These are phyloP conservation scores for Nerophis lumbriciformis DNA, from an alignment of 2,113 vertebrate species.

Conservation along the genomic window DNA sequence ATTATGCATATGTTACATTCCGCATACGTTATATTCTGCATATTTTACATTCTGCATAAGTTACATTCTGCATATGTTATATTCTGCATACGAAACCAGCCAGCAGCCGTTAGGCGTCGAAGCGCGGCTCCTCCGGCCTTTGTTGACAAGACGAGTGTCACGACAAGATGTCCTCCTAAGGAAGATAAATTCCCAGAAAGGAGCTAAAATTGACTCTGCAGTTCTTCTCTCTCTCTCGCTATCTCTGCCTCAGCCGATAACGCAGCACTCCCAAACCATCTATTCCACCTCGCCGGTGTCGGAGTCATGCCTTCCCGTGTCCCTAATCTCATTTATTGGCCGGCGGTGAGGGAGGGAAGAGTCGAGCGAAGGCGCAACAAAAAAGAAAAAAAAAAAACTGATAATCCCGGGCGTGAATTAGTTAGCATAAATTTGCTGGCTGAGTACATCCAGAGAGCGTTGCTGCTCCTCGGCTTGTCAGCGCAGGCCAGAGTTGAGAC, in stretches of 20 bases:
- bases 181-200: conserved; percentile 52
- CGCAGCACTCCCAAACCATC: conserved; percentile 20
- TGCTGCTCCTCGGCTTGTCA: conserved; percentile 4
- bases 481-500: conserved; percentile 19
- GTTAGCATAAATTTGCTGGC: conserved; percentile 45
- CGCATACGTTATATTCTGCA: no score
- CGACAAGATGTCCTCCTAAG: conserved; percentile 43
- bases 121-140: conserved; percentile 40
- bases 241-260: conserved; percentile 35
- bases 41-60: no score
- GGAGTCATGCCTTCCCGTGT: conserved; percentile 21
- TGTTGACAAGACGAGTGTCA: conserved; percentile 46
- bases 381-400: conserved; percentile 24
- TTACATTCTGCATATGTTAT: no score
- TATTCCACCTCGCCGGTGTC: conserved; percentile 13
- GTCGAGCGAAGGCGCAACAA: neutral
- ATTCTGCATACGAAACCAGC: no score
- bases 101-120: conserved; percentile 20
- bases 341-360: conserved; percentile 12
- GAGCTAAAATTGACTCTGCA: conserved; percentile 52
- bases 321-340: conserved; percentile 34
- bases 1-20: no score
- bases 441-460: conserved; percentile 6
- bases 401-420: conserved; percentile 44
- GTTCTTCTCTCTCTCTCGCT: conserved; percentile 17